These are phyloP conservation scores for Agapostemon virescens DNA, from an alignment of 2,888 invertebrate genomes.

Conservation along the genomic window DNA sequence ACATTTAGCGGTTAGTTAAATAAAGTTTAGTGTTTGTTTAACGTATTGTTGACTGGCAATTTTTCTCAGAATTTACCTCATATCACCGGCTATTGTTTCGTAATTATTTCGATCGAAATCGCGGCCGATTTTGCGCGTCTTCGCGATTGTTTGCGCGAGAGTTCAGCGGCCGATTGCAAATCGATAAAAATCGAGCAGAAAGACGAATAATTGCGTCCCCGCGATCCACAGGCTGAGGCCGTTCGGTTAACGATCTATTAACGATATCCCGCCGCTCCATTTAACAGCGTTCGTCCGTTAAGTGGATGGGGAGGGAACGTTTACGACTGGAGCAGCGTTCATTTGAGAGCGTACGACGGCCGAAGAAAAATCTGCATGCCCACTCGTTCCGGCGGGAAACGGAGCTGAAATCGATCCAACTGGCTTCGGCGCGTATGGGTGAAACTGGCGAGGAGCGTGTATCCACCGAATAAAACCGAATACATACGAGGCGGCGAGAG, in stretches of 20 bases:
- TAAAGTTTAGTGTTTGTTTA: too few relatives aligned
- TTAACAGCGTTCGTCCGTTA: constrained; percentile 22
- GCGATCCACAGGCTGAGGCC: background rate
- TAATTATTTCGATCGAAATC: too few relatives aligned
- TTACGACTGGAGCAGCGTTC: constrained; percentile 29
- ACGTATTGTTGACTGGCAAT: too few relatives aligned
- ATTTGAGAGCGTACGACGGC: background rate
- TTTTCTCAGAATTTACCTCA: too few relatives aligned
- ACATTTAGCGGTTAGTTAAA: too few relatives aligned
- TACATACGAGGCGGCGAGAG: constrained; percentile 4
- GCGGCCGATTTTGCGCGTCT: too few relatives aligned
- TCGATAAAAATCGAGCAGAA: constrained; percentile 9
- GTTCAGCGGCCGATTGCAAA: background rate
- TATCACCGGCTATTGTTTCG: too few relatives aligned
- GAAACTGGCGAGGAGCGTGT: background rate
- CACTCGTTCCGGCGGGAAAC: background rate
- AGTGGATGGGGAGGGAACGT: constrained; percentile 18
- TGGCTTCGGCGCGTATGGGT: background rate
- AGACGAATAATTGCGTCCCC: constrained; percentile 22
- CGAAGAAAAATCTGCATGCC: background rate
- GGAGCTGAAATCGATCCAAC: constrained; percentile 13
- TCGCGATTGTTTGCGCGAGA: too few relatives aligned
- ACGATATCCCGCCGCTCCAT: constrained; percentile 26
- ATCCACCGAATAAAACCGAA: constrained; percentile 29
- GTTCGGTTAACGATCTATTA: constrained; percentile 52